phyloP scores from a whole-genome alignment of 2,113 vertebrate species.

The Zosterops lateralis region DNA sequence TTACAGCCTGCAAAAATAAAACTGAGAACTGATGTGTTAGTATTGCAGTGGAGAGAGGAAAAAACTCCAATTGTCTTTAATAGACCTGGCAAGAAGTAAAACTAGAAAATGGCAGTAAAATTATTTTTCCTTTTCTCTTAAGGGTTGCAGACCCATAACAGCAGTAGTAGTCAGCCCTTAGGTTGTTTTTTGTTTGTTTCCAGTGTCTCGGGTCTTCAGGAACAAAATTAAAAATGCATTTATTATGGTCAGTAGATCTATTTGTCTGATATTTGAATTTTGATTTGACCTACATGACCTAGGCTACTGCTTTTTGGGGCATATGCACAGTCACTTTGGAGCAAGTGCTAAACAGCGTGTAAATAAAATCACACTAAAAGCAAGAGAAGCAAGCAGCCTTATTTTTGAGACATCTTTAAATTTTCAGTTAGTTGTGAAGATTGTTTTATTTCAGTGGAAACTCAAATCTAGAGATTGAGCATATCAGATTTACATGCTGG shows the following conservation, averaged over 20 bases:
- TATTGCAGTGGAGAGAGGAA: background rate
- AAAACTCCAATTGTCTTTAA: background rate
- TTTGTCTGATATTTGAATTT: background rate
- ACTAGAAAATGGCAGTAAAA: background rate
- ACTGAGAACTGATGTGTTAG: background rate
- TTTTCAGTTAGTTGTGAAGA: background rate
- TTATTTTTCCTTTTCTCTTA: background rate
- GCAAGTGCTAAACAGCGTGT: rapidly evolving
- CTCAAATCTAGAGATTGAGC: background rate
- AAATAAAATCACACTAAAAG: background rate
- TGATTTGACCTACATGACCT: background rate
- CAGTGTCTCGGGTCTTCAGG: background rate
- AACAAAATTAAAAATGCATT: background rate
- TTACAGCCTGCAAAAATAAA: background rate
- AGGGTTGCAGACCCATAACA: background rate
- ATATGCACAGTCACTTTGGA: rapidly evolving
- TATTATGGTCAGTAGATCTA: background rate
- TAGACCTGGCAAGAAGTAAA: background rate
- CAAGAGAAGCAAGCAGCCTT: background rate
- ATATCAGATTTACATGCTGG: background rate
- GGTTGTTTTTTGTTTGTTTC: background rate
- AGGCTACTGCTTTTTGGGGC: background rate
- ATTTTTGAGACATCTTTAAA: background rate
- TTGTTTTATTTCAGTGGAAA: background rate
- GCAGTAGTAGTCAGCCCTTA: background rate